Conservation (phyloP, 2,888 invertebrate genomes). For the Cryptocephalus moraei region DNA sequence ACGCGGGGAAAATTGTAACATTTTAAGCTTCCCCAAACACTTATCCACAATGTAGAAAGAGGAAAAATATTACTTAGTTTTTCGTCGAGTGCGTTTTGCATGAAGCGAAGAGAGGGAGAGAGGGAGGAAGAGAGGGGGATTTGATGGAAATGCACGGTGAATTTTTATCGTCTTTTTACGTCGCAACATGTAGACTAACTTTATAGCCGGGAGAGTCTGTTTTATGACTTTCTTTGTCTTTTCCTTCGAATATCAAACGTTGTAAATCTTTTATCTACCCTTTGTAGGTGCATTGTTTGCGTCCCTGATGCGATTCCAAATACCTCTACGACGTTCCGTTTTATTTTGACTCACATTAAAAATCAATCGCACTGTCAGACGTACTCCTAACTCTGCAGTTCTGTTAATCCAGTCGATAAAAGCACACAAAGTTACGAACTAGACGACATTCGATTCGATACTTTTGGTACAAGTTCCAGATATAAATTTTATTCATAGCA, state of each 20-base stretch:
- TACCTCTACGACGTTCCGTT: conserved; percentile 1
- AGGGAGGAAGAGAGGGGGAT: conserved; percentile 19
- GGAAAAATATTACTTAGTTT: conserved; percentile 14
- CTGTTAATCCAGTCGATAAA: too few relatives aligned
- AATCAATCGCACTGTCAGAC: too few relatives aligned
- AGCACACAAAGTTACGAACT: too few relatives aligned
- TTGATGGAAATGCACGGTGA: conserved; percentile 40
- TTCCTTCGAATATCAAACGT: too few relatives aligned
- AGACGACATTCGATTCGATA: too few relatives aligned
- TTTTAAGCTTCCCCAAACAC: conserved; percentile 4
- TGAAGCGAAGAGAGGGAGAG: conserved; percentile 6
- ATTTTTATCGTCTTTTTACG: conserved; percentile 40
- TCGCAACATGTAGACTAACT: conserved; percentile 40
- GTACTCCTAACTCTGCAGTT: too few relatives aligned
- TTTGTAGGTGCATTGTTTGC: neutral
- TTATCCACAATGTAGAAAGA: conserved; percentile 16
- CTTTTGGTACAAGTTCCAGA: too few relatives aligned
- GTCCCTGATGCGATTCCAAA: neutral
- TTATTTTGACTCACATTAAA: neutral
- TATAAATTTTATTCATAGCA: too few relatives aligned
- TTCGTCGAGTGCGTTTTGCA: conserved; percentile 19
- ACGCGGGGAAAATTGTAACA: neutral
- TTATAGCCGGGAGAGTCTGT: conserved; percentile 33
- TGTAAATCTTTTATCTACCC: neutral
- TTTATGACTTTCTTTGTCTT: conserved; percentile 25